Base-by-base conservation (phyloP, 2,888 invertebrate species). In the Stramonita haemastoma region DNA sequence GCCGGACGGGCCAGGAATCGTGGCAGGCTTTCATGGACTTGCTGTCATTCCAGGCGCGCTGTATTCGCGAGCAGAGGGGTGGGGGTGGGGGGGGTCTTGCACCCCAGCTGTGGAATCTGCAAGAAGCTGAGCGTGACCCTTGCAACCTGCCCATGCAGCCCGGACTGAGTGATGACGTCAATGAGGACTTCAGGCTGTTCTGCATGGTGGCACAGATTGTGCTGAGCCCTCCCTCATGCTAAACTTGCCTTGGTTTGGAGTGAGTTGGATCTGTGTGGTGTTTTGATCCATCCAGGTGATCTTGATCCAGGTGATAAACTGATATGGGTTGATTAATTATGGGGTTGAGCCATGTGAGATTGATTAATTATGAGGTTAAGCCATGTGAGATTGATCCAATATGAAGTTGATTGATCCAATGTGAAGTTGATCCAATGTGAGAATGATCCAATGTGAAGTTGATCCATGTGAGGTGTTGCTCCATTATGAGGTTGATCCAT, bases 171-270 rank as follows among this genome's bases (percentile, higher is more conserved):
- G 57, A 85, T 17, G 85, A 85, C 4, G 29, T 85, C 57, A 17
- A n/a, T 13, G 57, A 56, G n/a, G 85, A 85, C 57, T 85, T 85
- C 85, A 13, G 57, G 57, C 57, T 85, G 17, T 85, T 85, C 85
- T 85, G 85, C 29, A 29, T 15, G 29, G 57, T 19, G 5, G 22
- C 6, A 13, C n/a, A 57, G 57, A 19, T 57, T 15, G 57, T 29
- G 15, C 0, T 85, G 56, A 57, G 19, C 1, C 85, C 85, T 17
- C 85, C 85, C 15, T 19, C 46, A 0, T 70, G 1, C 70, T 46
- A 17, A 46, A 60, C 73, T 46, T 46, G 46, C 46, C 46, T 46
- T 46, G 2, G n/a, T n/a, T 5, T 5, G 46, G 46, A 5, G 46
- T 46, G 46, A 46, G 46, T 46, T 46, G 2, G 46, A 46, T 46